Percentiles rank a stretch among this genome's conserved stretches.
phyloP scores from a whole-genome alignment of 2,797 vertebrate genomes.

The Neomorphus geoffroyi region DNA sequence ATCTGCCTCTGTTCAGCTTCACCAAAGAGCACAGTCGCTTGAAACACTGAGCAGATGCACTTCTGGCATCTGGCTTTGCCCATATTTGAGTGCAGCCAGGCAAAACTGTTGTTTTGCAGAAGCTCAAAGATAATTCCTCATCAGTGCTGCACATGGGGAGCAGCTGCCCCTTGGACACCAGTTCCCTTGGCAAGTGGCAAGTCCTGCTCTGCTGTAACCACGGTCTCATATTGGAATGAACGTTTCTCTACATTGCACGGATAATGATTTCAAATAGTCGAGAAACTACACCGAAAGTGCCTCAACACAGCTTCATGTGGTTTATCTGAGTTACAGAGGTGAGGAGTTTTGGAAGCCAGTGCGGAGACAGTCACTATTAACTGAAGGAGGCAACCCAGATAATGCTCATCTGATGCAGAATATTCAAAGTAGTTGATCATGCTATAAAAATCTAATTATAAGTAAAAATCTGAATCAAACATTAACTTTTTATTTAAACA shows the following conservation, averaged over 20 bases:
- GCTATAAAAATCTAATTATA: background rate
- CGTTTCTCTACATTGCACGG: background rate
- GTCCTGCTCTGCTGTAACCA: background rate
- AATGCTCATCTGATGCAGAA: background rate
- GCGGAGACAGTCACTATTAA: background rate
- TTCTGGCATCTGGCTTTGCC: background rate
- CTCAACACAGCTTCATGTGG: background rate
- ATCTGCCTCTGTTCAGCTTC: background rate
- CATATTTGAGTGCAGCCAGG: background rate
- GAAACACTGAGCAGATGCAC: background rate
- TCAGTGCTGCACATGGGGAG: rapidly evolving
- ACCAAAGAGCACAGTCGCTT: background rate
- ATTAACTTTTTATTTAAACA: conserved; percentile 48
- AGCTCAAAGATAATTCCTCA: background rate
- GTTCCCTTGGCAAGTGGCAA: background rate
- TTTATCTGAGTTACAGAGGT: background rate
- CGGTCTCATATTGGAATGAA: background rate
- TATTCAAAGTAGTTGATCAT: background rate
- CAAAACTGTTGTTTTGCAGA: background rate
- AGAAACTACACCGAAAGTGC: background rate
- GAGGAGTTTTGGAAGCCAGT: background rate
- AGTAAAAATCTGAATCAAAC: background rate
- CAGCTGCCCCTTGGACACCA: background rate
- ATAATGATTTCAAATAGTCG: background rate
- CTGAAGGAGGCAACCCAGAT: background rate